A percentile compares a stretch with the other conserved stretches of the same genome.
Evolutionary conservation across 2,888 invertebrate species (phyloP).

Genomic region (Opisthograptis luteolata): DNA sequence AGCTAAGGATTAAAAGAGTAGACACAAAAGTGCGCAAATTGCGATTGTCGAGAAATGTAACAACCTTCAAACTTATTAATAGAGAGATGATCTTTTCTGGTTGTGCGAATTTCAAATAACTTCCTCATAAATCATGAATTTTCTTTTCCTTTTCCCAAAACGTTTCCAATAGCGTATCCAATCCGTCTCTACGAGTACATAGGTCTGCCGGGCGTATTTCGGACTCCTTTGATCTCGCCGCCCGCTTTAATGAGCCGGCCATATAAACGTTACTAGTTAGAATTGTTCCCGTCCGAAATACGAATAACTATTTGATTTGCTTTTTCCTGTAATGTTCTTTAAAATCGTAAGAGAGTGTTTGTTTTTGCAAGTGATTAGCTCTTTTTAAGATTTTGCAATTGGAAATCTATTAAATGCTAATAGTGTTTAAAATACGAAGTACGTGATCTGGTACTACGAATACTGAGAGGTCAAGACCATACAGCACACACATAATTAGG

Average conservation of each 20-base stretch:
- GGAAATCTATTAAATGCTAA: too few species aligned
- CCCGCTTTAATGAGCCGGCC: slow-evolving; percentile 79
- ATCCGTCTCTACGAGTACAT: slow-evolving; percentile 57
- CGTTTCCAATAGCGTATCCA: slow-evolving; percentile 36
- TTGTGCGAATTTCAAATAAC: too few species aligned
- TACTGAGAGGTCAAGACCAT: too few species aligned
- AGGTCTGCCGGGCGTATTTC: slow-evolving; percentile 75
- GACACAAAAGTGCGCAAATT: too few species aligned
- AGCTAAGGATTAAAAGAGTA: too few species aligned
- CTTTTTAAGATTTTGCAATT: slow-evolving; percentile 9
- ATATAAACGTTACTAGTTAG: slow-evolving; percentile 75
- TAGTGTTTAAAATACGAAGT: not conserved
- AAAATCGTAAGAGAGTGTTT: slow-evolving; percentile 52
- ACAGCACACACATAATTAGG: too few species aligned
- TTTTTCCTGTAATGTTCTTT: slow-evolving; percentile 51
- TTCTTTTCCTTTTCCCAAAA: slow-evolving; percentile 2
- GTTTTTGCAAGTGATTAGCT: slow-evolving; percentile 25
- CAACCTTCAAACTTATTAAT: too few species aligned
- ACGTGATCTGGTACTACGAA: too few species aligned
- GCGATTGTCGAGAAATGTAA: too few species aligned
- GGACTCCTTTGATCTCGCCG: slow-evolving; percentile 87
- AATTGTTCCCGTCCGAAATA: slow-evolving; percentile 67
- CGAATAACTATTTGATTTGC: slow-evolving; percentile 66
- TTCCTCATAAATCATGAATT: not conserved
- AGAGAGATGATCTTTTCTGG: too few species aligned